Conservation (phyloP, 2,888 invertebrate genomes). For the Agrochola lota region DNA sequence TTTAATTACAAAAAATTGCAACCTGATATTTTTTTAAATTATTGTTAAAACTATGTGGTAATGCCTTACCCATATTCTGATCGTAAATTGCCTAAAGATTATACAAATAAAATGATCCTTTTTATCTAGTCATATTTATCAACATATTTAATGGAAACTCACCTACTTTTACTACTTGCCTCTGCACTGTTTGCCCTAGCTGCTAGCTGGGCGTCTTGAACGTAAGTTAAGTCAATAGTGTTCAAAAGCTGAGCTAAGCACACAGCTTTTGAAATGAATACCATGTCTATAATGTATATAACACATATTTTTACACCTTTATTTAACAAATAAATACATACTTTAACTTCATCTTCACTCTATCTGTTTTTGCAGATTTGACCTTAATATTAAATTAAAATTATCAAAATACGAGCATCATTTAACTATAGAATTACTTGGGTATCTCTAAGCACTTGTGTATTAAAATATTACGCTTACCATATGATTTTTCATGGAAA, state of each 20-base stretch:
- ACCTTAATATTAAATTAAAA: neutral
- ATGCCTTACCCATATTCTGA: neutral
- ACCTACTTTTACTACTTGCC: neutral
- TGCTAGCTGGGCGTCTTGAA: constrained; percentile 33
- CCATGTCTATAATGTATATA: neutral
- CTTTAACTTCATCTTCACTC: too few relatives aligned
- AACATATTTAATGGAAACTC: neutral
- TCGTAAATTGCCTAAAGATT: neutral
- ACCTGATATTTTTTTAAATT: neutral
- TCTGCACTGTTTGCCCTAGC: constrained; percentile 30
- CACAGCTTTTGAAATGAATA: constrained; percentile 40
- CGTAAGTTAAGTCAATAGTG: constrained; percentile 41
- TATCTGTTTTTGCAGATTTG: constrained; percentile 5
- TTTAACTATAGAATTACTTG: neutral
- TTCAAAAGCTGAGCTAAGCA: constrained; percentile 44
- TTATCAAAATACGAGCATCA: neutral
- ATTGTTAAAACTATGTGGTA: neutral
- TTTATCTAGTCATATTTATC: neutral
- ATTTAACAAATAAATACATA: too few relatives aligned
- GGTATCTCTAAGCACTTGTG: neutral
- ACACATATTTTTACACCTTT: too few relatives aligned
- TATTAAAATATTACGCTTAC: constrained; percentile 73
- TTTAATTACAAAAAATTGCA: neutral
- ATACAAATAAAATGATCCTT: neutral
- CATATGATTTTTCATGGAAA: constrained; percentile 90